Evolutionary conservation across 1,140 invertebrate species (phyloP).

Genomic region (Saccostrea echinata): DNA sequence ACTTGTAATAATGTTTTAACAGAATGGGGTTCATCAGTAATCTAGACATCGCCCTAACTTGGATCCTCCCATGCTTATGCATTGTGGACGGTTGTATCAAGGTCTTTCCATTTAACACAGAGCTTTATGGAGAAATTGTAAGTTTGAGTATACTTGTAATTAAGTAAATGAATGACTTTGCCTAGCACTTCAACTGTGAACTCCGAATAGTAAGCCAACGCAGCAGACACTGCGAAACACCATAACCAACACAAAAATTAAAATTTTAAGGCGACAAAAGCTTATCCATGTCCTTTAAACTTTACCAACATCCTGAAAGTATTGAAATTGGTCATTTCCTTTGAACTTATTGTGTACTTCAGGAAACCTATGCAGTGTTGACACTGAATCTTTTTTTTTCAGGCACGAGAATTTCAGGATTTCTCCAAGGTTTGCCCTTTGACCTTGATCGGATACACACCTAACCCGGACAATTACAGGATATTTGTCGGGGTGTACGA

Average conservation of each 20-base stretch:
- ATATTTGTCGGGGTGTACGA: constrained; percentile 16
- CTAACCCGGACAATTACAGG: not conserved
- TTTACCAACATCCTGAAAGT: too few species aligned
- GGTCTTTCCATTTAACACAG: constrained; percentile 1
- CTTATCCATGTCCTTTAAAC: too few species aligned
- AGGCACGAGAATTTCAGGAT: not conserved
- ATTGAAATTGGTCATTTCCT: too few species aligned
- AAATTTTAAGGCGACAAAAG: too few species aligned
- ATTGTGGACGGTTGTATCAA: not conserved
- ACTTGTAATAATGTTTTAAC: not conserved
- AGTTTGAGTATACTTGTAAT: not conserved
- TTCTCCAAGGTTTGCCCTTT: constrained; percentile 17
- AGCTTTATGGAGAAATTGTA: constrained; percentile 24
- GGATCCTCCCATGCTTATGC: not conserved
- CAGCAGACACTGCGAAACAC: not conserved
- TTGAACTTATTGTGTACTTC: too few species aligned
- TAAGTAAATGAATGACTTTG: not conserved
- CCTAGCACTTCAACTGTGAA: not conserved
- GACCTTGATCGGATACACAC: constrained; percentile 4
- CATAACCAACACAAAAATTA: too few species aligned
- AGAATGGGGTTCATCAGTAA: not conserved
- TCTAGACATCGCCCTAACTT: not conserved
- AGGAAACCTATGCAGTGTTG: too few species aligned
- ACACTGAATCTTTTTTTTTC: not conserved
- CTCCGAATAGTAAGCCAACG: not conserved